phyloP scores from a whole-genome alignment of 2,113 vertebrate species.

The Muntiacus reevesi region DNA sequence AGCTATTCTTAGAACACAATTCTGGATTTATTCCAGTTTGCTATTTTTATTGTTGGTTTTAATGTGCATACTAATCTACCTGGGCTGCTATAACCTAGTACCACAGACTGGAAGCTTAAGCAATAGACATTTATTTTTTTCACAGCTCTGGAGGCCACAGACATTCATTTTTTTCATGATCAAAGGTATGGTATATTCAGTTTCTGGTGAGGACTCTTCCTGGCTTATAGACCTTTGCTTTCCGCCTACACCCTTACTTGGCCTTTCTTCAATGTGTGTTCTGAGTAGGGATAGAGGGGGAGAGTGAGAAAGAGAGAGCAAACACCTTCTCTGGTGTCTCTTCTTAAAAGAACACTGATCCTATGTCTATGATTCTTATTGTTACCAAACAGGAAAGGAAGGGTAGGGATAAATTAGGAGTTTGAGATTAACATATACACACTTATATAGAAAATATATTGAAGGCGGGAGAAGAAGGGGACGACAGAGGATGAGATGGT shows the following conservation, averaged over 20 bases:
- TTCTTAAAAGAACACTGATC: not conserved
- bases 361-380: not conserved
- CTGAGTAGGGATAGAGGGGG: not conserved
- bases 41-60: not conserved
- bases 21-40: not conserved
- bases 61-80: not conserved
- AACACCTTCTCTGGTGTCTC: not conserved
- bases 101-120: not conserved
- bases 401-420: not conserved
- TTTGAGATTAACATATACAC: not conserved
- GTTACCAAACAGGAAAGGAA: not conserved
- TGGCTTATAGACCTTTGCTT: not conserved
- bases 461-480: not conserved
- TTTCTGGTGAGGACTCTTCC: not conserved
- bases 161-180: not conserved
- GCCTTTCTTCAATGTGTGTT: not conserved
- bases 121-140: not conserved
- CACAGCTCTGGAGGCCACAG: not conserved
- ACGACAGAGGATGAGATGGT: not conserved
- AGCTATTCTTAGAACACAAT: not conserved
- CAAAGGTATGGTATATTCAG: not conserved
- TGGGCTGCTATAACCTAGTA: not conserved
- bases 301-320: not conserved
- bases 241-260: not conserved
- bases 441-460: not conserved